Conservation (phyloP, 2,113 vertebrate genomes). For the Cygnus atratus region DNA sequence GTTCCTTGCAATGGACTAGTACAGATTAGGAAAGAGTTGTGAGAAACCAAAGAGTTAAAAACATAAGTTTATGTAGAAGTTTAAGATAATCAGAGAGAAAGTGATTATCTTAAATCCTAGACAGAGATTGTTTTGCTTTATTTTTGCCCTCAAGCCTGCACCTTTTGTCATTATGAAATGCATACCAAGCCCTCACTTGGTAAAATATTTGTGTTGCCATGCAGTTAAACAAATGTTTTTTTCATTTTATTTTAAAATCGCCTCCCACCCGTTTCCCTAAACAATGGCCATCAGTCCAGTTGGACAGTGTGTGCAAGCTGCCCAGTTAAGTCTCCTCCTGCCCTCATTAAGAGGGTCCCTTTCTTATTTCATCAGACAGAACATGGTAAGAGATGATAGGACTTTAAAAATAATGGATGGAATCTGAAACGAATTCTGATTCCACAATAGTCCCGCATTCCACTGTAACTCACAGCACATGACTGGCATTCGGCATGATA, state of each 20-base stretch:
- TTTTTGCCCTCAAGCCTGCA: conserved; percentile 33
- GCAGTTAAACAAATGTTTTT: conserved; percentile 77
- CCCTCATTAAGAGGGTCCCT: conserved; percentile 68
- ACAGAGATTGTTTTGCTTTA: background rate
- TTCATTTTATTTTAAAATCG: conserved; percentile 79
- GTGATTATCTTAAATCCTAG: background rate
- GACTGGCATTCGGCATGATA: background rate
- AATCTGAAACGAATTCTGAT: conserved; percentile 44
- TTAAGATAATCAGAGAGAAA: background rate
- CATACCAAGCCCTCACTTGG: conserved; percentile 66
- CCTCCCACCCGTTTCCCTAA: conserved; percentile 73
- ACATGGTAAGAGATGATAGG: conserved; percentile 23
- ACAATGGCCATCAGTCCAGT: conserved; percentile 79
- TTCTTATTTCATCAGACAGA: conserved; percentile 57
- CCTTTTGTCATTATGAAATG: conserved; percentile 59
- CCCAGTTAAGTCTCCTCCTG: conserved; percentile 73
- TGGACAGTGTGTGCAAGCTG: conserved; percentile 77
- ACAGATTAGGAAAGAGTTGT: background rate
- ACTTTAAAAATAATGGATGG: conserved; percentile 26
- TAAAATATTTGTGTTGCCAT: conserved; percentile 77
- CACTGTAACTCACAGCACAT: conserved; percentile 5
- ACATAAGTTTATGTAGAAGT: conserved; percentile 36
- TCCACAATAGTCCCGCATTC: conserved; percentile 39
- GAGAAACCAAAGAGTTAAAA: conserved; percentile 51
- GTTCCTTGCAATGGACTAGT: background rate